Percentiles rank a stretch among this genome's conserved stretches.
Evolutionary conservation across 2,797 vertebrate species (phyloP).

Genomic region (Holocentrus rufus): DNA sequence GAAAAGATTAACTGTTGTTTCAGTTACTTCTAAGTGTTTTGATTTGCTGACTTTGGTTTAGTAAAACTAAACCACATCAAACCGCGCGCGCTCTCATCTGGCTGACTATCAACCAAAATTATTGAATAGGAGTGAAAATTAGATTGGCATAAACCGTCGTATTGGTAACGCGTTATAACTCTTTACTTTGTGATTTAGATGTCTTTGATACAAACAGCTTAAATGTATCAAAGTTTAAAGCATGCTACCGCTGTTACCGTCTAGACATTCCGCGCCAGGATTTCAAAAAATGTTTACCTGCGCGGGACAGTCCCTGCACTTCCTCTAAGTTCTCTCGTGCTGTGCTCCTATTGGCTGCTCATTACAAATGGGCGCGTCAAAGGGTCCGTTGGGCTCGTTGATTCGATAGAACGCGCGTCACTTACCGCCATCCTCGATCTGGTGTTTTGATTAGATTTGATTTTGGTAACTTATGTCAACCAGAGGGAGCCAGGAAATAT

Average conservation of each 20-base stretch:
- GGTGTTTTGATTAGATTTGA: slow-evolving; percentile 47
- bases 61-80: background rate
- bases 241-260: background rate
- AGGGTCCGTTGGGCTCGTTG: slow-evolving; percentile 35
- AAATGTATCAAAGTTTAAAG: slow-evolving; percentile 6
- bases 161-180: accelerated
- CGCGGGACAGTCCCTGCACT: slow-evolving; percentile 76
- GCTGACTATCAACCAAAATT: background rate
- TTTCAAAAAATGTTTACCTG: slow-evolving; percentile 82
- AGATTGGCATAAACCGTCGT: too few species aligned
- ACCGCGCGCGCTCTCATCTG: slow-evolving; percentile 4
- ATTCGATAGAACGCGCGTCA: slow-evolving; percentile 71
- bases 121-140: background rate
- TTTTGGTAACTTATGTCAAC: background rate
- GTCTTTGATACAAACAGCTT: background rate
- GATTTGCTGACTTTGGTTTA: slow-evolving; percentile 10
- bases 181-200: accelerated
- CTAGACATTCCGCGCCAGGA: slow-evolving; percentile 82
- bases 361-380: slow-evolving; percentile 54
- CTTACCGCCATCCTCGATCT: slow-evolving; percentile 71
- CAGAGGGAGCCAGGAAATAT: accelerated
- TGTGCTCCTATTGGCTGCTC: slow-evolving; percentile 71
- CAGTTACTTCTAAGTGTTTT: background rate
- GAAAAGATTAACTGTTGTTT: accelerated
- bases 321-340: slow-evolving; percentile 49